A percentile compares a stretch with the other conserved stretches of the same genome.
Evolutionary conservation across 2,888 invertebrate species (phyloP).

Genomic region (Tenthredo notha): DNA sequence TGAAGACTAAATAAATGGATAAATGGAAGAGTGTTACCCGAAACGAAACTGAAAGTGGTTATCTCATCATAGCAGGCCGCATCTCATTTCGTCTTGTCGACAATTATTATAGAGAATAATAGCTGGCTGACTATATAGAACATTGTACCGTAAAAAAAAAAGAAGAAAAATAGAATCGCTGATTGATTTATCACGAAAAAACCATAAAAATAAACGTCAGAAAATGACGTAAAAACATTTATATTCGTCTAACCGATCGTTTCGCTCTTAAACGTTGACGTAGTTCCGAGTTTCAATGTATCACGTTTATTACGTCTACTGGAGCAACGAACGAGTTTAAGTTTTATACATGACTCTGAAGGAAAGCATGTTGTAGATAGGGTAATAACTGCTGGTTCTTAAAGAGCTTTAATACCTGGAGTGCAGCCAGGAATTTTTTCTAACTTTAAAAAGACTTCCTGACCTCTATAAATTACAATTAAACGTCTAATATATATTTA

Average conservation of each 20-base stretch:
- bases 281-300: constrained; percentile 21
- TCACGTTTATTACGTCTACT: constrained; percentile 29
- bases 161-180: background rate
- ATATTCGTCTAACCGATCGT: background rate
- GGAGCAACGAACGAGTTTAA: background rate
- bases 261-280: background rate
- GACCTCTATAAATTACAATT: constrained; percentile 4
- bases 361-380: constrained; percentile 18
- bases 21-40: constrained; percentile 33
- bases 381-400: constrained; percentile 17
- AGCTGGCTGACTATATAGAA: background rate
- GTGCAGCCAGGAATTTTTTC: constrained; percentile 18
- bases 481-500: background rate
- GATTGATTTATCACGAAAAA: background rate
- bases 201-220: background rate
- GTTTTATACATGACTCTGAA: constrained; percentile 10
- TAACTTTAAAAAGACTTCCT: background rate
- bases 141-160: background rate
- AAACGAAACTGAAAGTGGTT: constrained; percentile 33
- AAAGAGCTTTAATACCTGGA: constrained; percentile 22
- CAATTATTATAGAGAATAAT: background rate
- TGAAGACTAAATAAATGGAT: constrained; percentile 7
- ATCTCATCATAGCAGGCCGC: constrained; percentile 3
- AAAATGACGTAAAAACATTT: background rate
- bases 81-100: constrained; percentile 10